Conservation (phyloP, 2,113 vertebrate species). For the Myiagra hebetior region DNA sequence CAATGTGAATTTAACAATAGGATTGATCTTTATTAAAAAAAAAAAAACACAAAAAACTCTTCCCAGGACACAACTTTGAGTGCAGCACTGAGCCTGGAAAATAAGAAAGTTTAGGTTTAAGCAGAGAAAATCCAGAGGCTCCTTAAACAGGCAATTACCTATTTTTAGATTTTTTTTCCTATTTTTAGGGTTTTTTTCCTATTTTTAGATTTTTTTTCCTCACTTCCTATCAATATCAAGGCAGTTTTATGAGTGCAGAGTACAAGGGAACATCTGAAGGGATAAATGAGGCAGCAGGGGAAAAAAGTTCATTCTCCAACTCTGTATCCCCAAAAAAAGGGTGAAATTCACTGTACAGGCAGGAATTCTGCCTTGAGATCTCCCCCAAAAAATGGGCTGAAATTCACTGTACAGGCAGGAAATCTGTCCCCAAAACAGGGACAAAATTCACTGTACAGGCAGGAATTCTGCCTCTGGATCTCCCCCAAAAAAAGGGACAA, state of each 20-base stretch:
- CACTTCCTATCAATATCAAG: neutral
- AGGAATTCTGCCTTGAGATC: no score
- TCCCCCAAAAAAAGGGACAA: no score
- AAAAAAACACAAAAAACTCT: neutral
- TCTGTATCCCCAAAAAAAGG: neutral
- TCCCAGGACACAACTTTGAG: neutral
- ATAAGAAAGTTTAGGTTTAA: neutral
- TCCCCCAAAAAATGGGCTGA: neutral
- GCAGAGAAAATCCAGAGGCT: neutral
- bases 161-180: neutral
- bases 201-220: neutral
- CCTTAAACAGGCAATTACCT: neutral
- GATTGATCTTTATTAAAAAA: neutral
- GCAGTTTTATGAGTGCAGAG: neutral
- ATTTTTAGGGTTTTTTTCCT: neutral
- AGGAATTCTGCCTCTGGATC: no score
- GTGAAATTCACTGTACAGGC: neutral
- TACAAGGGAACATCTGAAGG: neutral
- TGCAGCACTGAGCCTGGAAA: neutral
- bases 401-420: neutral
- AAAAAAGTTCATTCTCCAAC: neutral
- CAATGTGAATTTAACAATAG: conserved; percentile 14
- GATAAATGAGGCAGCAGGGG: neutral
- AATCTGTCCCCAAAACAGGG: no score
- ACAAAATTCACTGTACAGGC: neutral